Percentiles rank a stretch among this genome's conserved stretches.
phyloP scores from a whole-genome alignment of 2,113 vertebrate genomes.

The Lucifuga dentata region DNA sequence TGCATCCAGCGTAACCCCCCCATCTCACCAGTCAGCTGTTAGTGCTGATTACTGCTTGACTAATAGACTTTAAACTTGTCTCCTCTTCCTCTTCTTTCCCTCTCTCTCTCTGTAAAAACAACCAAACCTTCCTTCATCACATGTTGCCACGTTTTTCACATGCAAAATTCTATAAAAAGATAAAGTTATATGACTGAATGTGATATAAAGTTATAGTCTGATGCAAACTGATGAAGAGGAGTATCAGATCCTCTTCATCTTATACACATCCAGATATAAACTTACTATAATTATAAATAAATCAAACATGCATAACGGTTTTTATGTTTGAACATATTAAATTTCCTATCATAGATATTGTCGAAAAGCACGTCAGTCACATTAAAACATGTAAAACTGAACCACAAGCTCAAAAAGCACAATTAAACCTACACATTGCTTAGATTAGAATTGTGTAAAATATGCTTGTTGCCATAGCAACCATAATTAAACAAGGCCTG shows the following conservation, averaged over 20 bases:
- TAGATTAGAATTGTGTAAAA: background rate
- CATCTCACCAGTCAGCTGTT: slow-evolving; percentile 64
- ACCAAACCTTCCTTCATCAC: too few relatives aligned
- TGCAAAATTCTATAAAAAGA: too few relatives aligned
- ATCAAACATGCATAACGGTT: too few relatives aligned
- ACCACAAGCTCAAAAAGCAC: background rate
- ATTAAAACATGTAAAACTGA: background rate
- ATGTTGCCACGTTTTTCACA: too few relatives aligned
- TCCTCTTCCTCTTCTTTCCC: background rate
- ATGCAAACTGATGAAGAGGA: too few relatives aligned
- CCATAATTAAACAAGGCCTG: background rate
- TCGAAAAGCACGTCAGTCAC: background rate
- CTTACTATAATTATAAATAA: too few relatives aligned
- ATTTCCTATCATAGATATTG: background rate
- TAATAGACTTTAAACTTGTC: slow-evolving; percentile 58
- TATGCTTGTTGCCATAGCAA: background rate
- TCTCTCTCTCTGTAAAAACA: slow-evolving; percentile 1
- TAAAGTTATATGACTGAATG: too few relatives aligned
- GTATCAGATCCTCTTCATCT: background rate
- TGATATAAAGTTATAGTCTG: too few relatives aligned
- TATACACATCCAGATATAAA: too few relatives aligned
- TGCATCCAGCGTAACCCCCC: background rate
- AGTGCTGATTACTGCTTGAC: slow-evolving; percentile 67
- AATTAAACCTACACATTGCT: background rate
- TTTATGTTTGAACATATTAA: too few relatives aligned